Evolutionary conservation across 2,888 invertebrate species (phyloP).

Genomic region (Phalera bucephala): DNA sequence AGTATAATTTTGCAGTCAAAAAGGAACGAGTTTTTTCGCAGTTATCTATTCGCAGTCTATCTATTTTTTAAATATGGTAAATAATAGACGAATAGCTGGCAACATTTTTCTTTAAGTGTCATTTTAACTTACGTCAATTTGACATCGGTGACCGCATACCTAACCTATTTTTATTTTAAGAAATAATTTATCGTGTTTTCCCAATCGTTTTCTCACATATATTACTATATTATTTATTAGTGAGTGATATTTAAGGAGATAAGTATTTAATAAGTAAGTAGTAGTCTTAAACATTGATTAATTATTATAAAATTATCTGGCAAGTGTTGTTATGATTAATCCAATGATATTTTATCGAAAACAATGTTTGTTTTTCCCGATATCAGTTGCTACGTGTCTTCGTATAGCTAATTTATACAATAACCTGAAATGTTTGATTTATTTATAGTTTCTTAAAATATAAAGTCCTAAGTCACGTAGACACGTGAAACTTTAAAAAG

Average conservation of each 20-base stretch:
- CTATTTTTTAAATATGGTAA: too few relatives aligned
- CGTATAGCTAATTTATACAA: too few relatives aligned
- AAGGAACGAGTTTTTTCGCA: too few relatives aligned
- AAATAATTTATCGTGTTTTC: conserved; percentile 6
- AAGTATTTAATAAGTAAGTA: background rate
- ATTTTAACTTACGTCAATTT: conserved; percentile 8
- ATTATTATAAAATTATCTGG: conserved; percentile 2
- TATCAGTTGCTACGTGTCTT: conserved; percentile 5
- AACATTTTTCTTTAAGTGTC: background rate
- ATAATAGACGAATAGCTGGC: background rate
- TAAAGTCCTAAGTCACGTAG: too few relatives aligned
- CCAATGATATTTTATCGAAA: conserved; percentile 2
- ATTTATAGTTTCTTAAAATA: too few relatives aligned
- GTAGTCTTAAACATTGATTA: background rate
- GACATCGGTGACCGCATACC: conserved; percentile 7
- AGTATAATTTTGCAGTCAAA: too few relatives aligned
- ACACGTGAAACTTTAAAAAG: too few relatives aligned
- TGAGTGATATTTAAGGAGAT: background rate
- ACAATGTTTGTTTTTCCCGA: conserved; percentile 12
- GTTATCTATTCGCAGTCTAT: too few relatives aligned
- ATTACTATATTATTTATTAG: background rate
- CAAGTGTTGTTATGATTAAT: conserved; percentile 4
- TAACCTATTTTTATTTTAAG: conserved; percentile 15
- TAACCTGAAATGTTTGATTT: too few relatives aligned
- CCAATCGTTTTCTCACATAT: background rate